These are phyloP conservation scores for Willisornis vidua DNA, from an alignment of 2,113 vertebrate species.

Conservation along the genomic window DNA sequence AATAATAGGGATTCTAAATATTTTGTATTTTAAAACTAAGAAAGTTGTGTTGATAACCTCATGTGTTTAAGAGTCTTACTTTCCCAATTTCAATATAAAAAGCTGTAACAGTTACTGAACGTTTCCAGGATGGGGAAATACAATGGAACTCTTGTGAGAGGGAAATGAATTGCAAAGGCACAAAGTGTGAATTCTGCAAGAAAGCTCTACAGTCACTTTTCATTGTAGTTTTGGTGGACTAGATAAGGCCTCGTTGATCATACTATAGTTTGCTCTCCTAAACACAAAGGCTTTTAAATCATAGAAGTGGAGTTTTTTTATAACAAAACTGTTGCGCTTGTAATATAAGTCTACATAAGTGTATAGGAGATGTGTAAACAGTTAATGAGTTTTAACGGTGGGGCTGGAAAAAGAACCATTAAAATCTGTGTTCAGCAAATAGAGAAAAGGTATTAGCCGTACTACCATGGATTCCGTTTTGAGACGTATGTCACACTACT, in stretches of 20 bases:
- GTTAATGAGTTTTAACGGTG: conserved; percentile 75
- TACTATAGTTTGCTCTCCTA: conserved; percentile 59
- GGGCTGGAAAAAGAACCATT: conserved; percentile 75
- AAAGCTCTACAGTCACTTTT: conserved; percentile 68
- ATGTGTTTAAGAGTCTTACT: conserved; percentile 64
- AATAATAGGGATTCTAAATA: conserved; percentile 74
- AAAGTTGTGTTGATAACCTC: conserved; percentile 69
- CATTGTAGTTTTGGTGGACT: conserved; percentile 70
- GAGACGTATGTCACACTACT: conserved; percentile 79
- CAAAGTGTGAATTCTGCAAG: conserved; percentile 78
- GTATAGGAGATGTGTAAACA: conserved; percentile 79
- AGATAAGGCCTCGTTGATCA: conserved; percentile 63
- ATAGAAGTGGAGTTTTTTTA: conserved; percentile 74
- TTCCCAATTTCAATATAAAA: conserved; percentile 63
- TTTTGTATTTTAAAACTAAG: conserved; percentile 74
- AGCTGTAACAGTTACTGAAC: neutral
- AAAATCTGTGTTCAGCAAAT: conserved; percentile 79
- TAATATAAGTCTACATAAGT: conserved; percentile 80
- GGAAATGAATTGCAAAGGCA: conserved; percentile 74
- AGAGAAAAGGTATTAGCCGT: conserved; percentile 74
- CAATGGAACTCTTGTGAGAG: conserved; percentile 49
- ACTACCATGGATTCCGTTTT: conserved; percentile 76
- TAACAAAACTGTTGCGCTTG: conserved; percentile 78
- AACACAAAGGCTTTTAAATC: conserved; percentile 70
- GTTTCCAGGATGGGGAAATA: conserved; percentile 56